These are phyloP conservation scores for Phylloscopus whistleri DNA, from an alignment of 2,113 vertebrate species.

Conservation along the genomic window DNA sequence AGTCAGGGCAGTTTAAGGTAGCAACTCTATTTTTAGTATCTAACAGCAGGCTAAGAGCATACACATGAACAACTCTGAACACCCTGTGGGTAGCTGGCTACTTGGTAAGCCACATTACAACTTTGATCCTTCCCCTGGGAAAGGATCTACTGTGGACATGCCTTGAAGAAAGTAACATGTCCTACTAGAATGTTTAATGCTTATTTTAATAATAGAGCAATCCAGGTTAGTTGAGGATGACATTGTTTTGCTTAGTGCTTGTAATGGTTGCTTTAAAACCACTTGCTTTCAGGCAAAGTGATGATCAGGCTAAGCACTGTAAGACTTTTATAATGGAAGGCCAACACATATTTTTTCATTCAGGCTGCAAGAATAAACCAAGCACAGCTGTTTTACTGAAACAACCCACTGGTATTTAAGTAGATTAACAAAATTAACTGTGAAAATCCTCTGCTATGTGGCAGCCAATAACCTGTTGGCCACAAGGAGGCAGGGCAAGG, in stretches of 20 bases:
- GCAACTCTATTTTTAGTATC: background rate
- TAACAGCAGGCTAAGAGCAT: background rate
- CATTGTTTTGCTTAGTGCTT: background rate
- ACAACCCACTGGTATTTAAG: constrained; percentile 45
- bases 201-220: background rate
- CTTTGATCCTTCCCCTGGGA: background rate
- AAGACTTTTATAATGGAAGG: background rate
- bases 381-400: constrained; percentile 53
- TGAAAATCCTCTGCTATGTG: constrained; percentile 42
- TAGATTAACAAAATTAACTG: constrained; percentile 65
- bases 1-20: background rate
- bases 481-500: constrained; percentile 64
- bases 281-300: constrained; percentile 35
- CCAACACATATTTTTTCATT: constrained; percentile 52
- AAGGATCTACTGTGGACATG: background rate
- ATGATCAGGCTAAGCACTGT: constrained; percentile 12
- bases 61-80: background rate
- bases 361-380: constrained; percentile 26
- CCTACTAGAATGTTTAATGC: background rate
- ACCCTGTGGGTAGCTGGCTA: background rate
- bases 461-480: constrained; percentile 49
- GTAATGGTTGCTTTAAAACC: constrained; percentile 33
- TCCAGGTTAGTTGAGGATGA: background rate
- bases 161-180: background rate
- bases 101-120: background rate